A percentile compares a stretch with the other conserved stretches of the same genome.
Conservation (phyloP, 2,888 invertebrate genomes). For the Matsumyia berberina region DNA sequence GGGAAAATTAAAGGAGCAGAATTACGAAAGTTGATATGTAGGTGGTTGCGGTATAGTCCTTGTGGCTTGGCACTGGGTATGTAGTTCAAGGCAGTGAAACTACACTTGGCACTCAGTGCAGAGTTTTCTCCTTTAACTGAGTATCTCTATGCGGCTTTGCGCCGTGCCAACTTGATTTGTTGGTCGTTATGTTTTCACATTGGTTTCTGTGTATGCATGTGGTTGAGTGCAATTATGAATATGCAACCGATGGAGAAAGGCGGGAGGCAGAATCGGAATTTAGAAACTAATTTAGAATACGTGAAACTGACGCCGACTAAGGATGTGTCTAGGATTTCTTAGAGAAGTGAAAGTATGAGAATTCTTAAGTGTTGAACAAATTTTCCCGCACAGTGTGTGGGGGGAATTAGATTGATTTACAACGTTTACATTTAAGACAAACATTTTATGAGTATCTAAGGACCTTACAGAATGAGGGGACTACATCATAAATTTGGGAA, state of each 20-base stretch:
- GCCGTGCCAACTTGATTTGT: conserved; percentile 28
- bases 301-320: no score
- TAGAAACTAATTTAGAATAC: not conserved
- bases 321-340: no score
- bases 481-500: no score
- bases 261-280: not conserved
- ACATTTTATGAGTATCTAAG: no score
- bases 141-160: conserved; percentile 21
- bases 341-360: no score
- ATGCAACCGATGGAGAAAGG: not conserved
- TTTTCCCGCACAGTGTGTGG: no score
- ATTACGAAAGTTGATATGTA: not conserved
- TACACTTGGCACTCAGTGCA: conserved; percentile 32
- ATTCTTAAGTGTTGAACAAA: no score
- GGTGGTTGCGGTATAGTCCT: not conserved
- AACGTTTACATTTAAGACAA: no score
- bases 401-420: no score
- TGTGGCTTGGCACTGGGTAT: conserved; percentile 8
- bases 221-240: conserved; percentile 4
- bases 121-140: conserved; percentile 8
- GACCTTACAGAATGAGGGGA: no score
- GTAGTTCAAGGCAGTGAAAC: conserved; percentile 52
- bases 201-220: not conserved
- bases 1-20: not conserved
- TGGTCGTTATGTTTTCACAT: no score